Evolutionary conservation across 1,140 invertebrate genomes (phyloP).

Genomic region (Thaumatotibia leucotreta): DNA sequence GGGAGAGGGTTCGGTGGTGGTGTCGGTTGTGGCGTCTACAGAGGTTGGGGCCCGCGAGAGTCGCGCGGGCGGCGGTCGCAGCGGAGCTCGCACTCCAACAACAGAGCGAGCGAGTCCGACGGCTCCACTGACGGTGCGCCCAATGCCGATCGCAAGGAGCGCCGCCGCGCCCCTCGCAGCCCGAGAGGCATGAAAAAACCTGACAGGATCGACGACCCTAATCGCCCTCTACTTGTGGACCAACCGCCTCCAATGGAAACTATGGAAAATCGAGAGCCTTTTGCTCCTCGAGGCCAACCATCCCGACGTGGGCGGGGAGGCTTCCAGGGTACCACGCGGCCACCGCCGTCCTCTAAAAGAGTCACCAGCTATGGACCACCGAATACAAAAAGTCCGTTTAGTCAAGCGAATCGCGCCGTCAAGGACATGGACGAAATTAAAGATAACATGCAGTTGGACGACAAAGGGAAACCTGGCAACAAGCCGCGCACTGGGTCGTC

Average conservation of each 20-base stretch:
- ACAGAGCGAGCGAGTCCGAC: constrained; percentile 69
- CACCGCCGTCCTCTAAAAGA: constrained; percentile 75
- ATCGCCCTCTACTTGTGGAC: constrained; percentile 31
- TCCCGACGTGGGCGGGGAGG: constrained; percentile 86
- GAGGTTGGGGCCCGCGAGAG: constrained; percentile 64
- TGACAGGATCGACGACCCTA: constrained; percentile 52
- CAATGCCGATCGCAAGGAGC: constrained; percentile 60
- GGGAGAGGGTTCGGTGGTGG: constrained; percentile 55
- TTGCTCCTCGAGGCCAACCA: constrained; percentile 89
- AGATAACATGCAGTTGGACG: constrained; percentile 59
- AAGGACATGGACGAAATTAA: constrained; percentile 64
- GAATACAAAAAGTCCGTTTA: constrained; percentile 85
- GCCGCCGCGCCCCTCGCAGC: constrained; percentile 56
- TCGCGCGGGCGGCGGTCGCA: constrained; percentile 62
- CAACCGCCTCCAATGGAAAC: constrained; percentile 35
- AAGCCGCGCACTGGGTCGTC: constrained; percentile 84
- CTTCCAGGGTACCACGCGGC: constrained; percentile 75
- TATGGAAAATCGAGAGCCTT: constrained; percentile 75
- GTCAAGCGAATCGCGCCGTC: constrained; percentile 77
- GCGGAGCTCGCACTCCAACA: constrained; percentile 65
- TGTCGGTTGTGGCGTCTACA: constrained; percentile 62
- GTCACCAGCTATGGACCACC: constrained; percentile 86
- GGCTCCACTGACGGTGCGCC: constrained; percentile 59
- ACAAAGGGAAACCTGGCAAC: constrained; percentile 75
- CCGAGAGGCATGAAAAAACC: constrained; percentile 57